Evolutionary conservation across 1,140 invertebrate genomes (phyloP), one percentile per base, ranked within the genome.

Genomic region (Globodera rostochiensis): DNA sequence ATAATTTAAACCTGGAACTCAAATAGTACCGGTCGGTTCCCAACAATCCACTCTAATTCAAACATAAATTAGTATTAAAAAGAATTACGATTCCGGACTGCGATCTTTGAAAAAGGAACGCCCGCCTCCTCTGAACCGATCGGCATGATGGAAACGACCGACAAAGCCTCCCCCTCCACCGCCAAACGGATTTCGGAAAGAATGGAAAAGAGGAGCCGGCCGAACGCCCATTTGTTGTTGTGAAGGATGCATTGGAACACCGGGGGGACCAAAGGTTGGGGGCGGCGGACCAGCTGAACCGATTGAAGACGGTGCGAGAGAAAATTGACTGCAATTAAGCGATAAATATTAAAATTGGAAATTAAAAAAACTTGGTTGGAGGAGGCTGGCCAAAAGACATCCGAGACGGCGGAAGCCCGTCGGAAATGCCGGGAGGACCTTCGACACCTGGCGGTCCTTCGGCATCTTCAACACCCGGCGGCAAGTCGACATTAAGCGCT

Each of bases 391-490:
- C 45, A 78, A 70, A 78, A 15, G 71, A 49, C 15, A 46, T 69
- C 66, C 64, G n/a, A n/a, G 70, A 46, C 7, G 64, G 25, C 21
- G 74, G 74, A 76, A 57, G 57, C 45, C 47, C 15, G 46, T 53
- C 25, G 64, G 74, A 76, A 64, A 64, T 64, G 11, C 69, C 69
- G 25, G 69, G 46, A 6, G 73, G 73, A 19, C 74, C 85, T 15
- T 86, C 81, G 19, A 75, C 36, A 45, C 84, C 84, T 9, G 83
- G 83, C 0, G 84, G 83, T 25, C 79, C 84, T 71, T 71, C 77
- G 49, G 45, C n/a, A n/a, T 80, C 76, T 13, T 85, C 81, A 5
- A 82, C 84, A 57, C 83, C 83, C 45, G 83, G 83, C 13, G 83
- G 84, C 7, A 60, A 36, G 50, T 84, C 83, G 19, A 57, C 46